A percentile compares a stretch with the other conserved stretches of the same genome.
These are phyloP conservation scores for Corvus cornix DNA, from an alignment of 2,113 vertebrate species.

Conservation along the genomic window DNA sequence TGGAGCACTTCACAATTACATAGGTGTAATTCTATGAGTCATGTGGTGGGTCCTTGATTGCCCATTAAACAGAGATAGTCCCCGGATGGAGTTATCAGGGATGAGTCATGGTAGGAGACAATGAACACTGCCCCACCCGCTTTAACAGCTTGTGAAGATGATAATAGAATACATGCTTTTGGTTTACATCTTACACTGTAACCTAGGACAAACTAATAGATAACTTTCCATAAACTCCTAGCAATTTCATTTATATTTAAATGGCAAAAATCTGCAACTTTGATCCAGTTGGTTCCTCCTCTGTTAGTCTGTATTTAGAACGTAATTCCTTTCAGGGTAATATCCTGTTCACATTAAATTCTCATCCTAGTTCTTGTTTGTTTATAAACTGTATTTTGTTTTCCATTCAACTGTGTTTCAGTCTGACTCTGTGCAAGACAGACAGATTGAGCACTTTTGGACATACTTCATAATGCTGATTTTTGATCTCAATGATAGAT, in stretches of 20 bases:
- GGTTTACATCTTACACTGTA: too few species aligned
- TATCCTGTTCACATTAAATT: not conserved
- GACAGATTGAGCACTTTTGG: not conserved
- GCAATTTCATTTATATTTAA: not conserved
- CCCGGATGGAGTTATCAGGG: too few species aligned
- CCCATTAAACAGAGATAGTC: too few species aligned
- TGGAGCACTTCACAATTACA: too few species aligned
- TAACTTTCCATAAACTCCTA: not conserved
- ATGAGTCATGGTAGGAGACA: too few species aligned
- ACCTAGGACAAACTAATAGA: not conserved
- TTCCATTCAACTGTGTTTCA: not conserved
- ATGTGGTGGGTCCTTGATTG: too few species aligned
- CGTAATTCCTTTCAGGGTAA: not conserved
- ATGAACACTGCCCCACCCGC: too few species aligned
- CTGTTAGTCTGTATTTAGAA: not conserved
- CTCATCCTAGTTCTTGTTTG: not conserved
- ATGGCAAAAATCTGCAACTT: not conserved
- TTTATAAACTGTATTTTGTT: not conserved
- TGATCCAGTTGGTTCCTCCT: not conserved
- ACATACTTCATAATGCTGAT: not conserved
- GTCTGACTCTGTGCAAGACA: not conserved
- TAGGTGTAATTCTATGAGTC: too few species aligned
- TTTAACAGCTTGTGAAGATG: too few species aligned
- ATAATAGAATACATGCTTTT: too few species aligned
- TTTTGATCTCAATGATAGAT: not conserved